phyloP scores from a whole-genome alignment of 1,140 invertebrate species.

The Zaprionus gabonicus region DNA sequence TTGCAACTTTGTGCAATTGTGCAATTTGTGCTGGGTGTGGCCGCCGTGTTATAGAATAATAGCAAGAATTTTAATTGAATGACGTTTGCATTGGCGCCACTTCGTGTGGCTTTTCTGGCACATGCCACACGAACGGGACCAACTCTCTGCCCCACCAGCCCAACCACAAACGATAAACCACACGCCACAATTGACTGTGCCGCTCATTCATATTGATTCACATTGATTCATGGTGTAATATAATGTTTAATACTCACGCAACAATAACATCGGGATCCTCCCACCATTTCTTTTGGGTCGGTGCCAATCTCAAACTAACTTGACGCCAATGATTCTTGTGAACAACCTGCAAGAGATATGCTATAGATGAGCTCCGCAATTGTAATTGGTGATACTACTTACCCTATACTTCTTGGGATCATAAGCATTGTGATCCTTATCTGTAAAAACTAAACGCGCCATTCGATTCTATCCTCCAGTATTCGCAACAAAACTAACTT shows the following conservation, averaged over 20 bases:
- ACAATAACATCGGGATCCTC: constrained; percentile 82
- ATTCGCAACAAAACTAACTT: constrained; percentile 3
- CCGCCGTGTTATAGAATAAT: background rate
- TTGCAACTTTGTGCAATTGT: background rate
- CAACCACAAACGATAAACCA: constrained; percentile 13
- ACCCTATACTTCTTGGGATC: constrained; percentile 73
- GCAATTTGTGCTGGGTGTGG: background rate
- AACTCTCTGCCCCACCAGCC: background rate
- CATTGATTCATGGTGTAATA: background rate
- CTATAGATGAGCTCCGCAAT: background rate
- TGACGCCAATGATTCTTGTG: constrained; percentile 78
- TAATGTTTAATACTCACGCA: constrained; percentile 75
- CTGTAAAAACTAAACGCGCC: constrained; percentile 72
- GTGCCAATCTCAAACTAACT: constrained; percentile 71
- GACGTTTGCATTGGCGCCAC: constrained; percentile 56
- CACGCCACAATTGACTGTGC: constrained; percentile 1
- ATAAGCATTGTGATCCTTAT: constrained; percentile 74
- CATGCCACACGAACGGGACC: constrained; percentile 16
- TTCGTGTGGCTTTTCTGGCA: constrained; percentile 29
- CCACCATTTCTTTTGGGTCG: constrained; percentile 79
- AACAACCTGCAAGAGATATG: constrained; percentile 43
- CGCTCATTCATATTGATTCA: background rate
- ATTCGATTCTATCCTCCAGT: constrained; percentile 34
- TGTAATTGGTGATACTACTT: background rate
- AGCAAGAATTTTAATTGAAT: constrained; percentile 67